These are phyloP conservation scores for Amazona finschi DNA, from an alignment of 2,797 vertebrate species.

Conservation along the genomic window DNA sequence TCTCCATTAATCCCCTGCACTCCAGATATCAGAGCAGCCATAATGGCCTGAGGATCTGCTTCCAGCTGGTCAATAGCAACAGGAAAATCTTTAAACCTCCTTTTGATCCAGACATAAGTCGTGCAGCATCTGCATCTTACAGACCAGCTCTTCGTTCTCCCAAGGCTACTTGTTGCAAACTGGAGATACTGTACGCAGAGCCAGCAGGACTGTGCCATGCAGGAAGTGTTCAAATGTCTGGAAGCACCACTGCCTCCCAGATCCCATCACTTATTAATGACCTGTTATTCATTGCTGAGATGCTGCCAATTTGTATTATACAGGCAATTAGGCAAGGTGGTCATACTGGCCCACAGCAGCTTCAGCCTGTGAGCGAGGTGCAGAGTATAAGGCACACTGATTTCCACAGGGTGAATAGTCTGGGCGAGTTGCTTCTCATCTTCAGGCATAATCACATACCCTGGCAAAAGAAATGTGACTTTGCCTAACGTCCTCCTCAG, in stretches of 20 bases:
- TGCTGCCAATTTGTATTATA: background rate
- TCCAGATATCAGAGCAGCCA: background rate
- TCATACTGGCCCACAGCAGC: background rate
- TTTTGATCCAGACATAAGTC: constrained; percentile 39
- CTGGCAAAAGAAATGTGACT: background rate
- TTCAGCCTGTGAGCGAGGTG: background rate
- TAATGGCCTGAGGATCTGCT: background rate
- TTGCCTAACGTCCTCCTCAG: background rate
- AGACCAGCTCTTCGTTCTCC: background rate
- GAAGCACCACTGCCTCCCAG: background rate
- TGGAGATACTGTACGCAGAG: rapidly evolving
- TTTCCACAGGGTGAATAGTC: background rate
- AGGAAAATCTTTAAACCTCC: constrained; percentile 18
- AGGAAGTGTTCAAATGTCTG: rapidly evolving
- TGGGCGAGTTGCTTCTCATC: background rate
- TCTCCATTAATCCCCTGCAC: background rate
- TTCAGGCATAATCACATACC: background rate
- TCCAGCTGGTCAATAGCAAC: background rate
- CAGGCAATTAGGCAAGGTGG: background rate
- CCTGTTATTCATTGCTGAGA: background rate
- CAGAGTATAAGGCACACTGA: rapidly evolving
- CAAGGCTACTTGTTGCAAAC: background rate
- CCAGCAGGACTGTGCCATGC: rapidly evolving
- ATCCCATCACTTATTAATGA: background rate
- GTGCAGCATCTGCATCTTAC: background rate